Evolutionary conservation across 2,888 invertebrate species (phyloP), one percentile per base, ranked within the genome.

Genomic region (Punctoribates punctum): DNA sequence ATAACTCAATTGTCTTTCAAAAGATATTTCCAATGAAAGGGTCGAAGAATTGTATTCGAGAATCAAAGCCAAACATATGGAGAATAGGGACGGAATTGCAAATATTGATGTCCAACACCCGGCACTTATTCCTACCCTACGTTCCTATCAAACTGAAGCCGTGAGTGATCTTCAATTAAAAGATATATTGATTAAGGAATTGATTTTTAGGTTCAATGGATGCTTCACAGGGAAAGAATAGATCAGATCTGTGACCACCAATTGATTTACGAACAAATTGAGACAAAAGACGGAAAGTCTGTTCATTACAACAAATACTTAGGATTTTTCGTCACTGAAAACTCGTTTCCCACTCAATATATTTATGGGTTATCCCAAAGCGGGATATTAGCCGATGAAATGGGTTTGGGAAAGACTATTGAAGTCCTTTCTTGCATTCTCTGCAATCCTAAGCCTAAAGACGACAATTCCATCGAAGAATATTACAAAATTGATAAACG

Each of bases 331-430:
- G 13, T 75, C 15, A 27, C 17, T 23, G 54, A 65, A 8, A 29
- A 70, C 60, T 54, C 4, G 54, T 38, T 15, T 57, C 15, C n/a
- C 15, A 38, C 25, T 72, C 34, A 57, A 27, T 23, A 54, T 60
- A 46, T 54, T 42, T 73, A 62, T 48, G 34, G 60, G 38, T 77
- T 85, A 23, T 85, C 87, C 9, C 87, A 86, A 1, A 90, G 91
- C 17, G 91, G 91, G 0, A 90, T 92, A 78, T 84, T 92, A 70
- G 91, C 90, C 1, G 91, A 92, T 83, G 91, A 91, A 84, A 91
- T 91, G 91, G 91, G 92, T 0, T 84, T 92, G 29, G 92, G 92
- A 0, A 92, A 92, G 85, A 92, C 91, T 0, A 89, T 92, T 0
- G 91, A 92, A 84, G 87, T 91, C 15, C 82, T 92, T 48, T 88